These are phyloP conservation scores for Hypolimnas misippus DNA, from an alignment of 2,888 invertebrate species.

Conservation along the genomic window DNA sequence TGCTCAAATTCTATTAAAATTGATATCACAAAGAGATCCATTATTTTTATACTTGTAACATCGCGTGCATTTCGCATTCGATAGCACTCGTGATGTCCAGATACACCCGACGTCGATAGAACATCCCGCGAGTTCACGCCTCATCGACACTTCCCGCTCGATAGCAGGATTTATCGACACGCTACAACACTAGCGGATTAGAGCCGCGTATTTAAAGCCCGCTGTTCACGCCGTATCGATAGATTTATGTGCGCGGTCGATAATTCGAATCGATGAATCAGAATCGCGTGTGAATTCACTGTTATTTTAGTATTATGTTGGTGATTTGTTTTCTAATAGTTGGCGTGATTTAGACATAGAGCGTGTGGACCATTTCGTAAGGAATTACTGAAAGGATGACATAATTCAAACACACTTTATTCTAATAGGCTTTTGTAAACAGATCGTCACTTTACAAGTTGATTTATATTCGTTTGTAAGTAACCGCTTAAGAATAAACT, in stretches of 20 bases:
- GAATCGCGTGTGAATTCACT: slow-evolving; percentile 19
- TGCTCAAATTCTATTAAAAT: too few relatives aligned
- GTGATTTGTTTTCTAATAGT: background rate
- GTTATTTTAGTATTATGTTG: slow-evolving; percentile 15
- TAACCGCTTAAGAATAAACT: too few relatives aligned
- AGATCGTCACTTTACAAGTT: too few relatives aligned
- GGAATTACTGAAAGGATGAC: too few relatives aligned
- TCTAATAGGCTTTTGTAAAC: too few relatives aligned
- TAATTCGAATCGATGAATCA: slow-evolving; percentile 15
- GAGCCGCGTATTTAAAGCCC: slow-evolving; percentile 23
- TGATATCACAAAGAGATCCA: too few relatives aligned
- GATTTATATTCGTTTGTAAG: too few relatives aligned
- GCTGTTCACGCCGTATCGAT: slow-evolving; percentile 19
- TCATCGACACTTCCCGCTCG: slow-evolving; percentile 13
- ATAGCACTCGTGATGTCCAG: slow-evolving; percentile 17
- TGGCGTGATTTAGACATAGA: background rate
- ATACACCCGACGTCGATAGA: slow-evolving; percentile 20
- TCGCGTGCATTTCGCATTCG: slow-evolving; percentile 21
- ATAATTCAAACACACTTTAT: too few relatives aligned
- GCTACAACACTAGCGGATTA: slow-evolving; percentile 27
- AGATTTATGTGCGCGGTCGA: slow-evolving; percentile 18
- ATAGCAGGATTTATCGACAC: slow-evolving; percentile 31
- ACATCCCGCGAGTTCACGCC: slow-evolving; percentile 22
- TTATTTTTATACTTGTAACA: slow-evolving; percentile 5
- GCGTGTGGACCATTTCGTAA: too few relatives aligned